Percentiles rank a stretch among this genome's conserved stretches.
These are phyloP conservation scores for Pseudococcus longispinus DNA, from an alignment of 2,888 invertebrate species.

Conservation along the genomic window DNA sequence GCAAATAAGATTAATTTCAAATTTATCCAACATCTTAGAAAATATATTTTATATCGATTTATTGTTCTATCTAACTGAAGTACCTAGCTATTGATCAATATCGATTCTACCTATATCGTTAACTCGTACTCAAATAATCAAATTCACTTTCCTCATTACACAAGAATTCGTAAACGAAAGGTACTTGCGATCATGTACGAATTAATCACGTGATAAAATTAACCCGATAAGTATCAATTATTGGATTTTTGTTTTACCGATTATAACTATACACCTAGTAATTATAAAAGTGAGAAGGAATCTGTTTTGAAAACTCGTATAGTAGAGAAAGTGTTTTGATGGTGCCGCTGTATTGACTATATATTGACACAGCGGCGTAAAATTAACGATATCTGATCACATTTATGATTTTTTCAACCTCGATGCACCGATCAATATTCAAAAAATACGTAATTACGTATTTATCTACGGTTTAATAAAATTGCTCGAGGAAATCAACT, in stretches of 20 bases:
- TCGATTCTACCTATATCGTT: too few species aligned
- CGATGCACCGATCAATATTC: neutral
- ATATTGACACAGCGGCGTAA: neutral
- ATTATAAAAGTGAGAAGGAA: slow-evolving; percentile 25
- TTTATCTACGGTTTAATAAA: neutral
- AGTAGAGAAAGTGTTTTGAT: neutral
- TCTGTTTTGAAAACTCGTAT: neutral
- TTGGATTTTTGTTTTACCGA: slow-evolving; percentile 17
- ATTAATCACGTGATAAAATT: neutral
- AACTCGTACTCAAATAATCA: neutral
- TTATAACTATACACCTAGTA: neutral
- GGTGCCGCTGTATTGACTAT: neutral
- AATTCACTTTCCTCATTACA: neutral
- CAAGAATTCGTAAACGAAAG: neutral
- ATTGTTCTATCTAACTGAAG: neutral
- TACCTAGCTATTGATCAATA: too few species aligned
- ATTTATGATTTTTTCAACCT: neutral
- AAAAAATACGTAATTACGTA: neutral
- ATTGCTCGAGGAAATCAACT: neutral
- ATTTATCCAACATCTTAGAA: neutral
- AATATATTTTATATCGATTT: neutral
- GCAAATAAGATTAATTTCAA: neutral
- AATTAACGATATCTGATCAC: neutral
- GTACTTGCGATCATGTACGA: neutral
- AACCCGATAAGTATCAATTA: slow-evolving; percentile 1